phyloP scores from a whole-genome alignment of 1,140 invertebrate genomes.

The Lepidurus apus region DNA sequence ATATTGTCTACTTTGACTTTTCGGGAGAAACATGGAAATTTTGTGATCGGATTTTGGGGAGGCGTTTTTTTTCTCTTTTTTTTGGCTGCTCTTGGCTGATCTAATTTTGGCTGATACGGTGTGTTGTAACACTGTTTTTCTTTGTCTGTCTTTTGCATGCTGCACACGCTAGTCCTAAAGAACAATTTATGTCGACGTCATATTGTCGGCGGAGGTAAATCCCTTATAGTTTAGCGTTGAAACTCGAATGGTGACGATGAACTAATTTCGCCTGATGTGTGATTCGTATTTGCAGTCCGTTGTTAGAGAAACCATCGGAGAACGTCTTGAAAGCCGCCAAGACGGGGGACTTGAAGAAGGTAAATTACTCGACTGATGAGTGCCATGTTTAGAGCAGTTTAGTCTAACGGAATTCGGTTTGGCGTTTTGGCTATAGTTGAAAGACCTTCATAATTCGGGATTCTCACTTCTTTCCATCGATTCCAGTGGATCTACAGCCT shows the following conservation, averaged over 20 bases:
- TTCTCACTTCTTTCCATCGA: conserved; percentile 81
- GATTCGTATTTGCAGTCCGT: conserved; percentile 47
- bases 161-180: neutral
- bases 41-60: neutral
- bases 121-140: neutral
- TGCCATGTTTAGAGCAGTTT: neutral
- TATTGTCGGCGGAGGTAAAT: conserved; percentile 27
- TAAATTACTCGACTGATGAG: conserved; percentile 42
- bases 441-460: conserved; percentile 72
- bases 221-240: neutral
- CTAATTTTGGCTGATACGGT: neutral
- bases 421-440: conserved; percentile 52
- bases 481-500: conserved; percentile 75
- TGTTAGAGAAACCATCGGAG: conserved; percentile 72
- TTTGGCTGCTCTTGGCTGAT: too few relatives aligned
- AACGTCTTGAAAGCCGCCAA: conserved; percentile 74
- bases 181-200: conserved; percentile 5
- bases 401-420: conserved; percentile 2
- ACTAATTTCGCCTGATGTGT: neutral
- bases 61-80: neutral
- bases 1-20: neutral
- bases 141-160: conserved; percentile 3
- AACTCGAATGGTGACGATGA: neutral
- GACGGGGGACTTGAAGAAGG: conserved; percentile 63
- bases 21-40: neutral